These are phyloP conservation scores for Philaethria dido DNA, from an alignment of 2,888 invertebrate species.

Conservation along the genomic window DNA sequence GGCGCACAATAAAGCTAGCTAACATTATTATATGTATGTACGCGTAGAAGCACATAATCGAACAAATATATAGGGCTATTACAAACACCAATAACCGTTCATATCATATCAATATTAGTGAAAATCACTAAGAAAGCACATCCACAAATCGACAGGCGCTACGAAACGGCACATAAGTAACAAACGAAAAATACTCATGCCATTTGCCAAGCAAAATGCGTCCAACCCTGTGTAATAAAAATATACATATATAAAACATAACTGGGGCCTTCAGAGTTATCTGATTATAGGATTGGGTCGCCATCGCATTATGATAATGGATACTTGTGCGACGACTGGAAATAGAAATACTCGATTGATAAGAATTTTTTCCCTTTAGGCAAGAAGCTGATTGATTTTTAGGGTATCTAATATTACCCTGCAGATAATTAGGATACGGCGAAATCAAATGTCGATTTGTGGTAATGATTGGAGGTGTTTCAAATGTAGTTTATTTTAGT, in stretches of 20 bases:
- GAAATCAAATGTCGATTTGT: conserved; percentile 16
- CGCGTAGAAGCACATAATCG: no score
- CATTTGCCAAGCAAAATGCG: conserved; percentile 59
- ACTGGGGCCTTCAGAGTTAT: conserved; percentile 65
- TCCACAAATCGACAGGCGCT: conserved; percentile 38
- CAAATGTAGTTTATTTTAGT: background rate
- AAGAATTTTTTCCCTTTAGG: conserved; percentile 63
- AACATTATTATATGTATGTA: no score
- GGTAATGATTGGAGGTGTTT: background rate
- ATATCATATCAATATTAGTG: conserved; percentile 37
- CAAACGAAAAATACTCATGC: conserved; percentile 55
- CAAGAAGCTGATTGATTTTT: conserved; percentile 63
- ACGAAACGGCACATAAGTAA: conserved; percentile 45
- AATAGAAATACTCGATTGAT: conserved; percentile 75
- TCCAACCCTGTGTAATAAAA: conserved; percentile 65
- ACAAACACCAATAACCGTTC: conserved; percentile 19
- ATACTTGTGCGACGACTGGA: conserved; percentile 66
- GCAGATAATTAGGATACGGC: conserved; percentile 35
- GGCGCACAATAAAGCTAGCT: no score
- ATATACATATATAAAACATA: conserved; percentile 66
- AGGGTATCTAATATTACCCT: conserved; percentile 37
- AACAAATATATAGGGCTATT: background rate
- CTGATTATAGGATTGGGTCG: conserved; percentile 74
- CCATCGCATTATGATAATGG: conserved; percentile 77
- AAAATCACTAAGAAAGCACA: conserved; percentile 36